Evolutionary conservation across 2,113 vertebrate genomes (phyloP).

Genomic region (Physeter macrocephalus): DNA sequence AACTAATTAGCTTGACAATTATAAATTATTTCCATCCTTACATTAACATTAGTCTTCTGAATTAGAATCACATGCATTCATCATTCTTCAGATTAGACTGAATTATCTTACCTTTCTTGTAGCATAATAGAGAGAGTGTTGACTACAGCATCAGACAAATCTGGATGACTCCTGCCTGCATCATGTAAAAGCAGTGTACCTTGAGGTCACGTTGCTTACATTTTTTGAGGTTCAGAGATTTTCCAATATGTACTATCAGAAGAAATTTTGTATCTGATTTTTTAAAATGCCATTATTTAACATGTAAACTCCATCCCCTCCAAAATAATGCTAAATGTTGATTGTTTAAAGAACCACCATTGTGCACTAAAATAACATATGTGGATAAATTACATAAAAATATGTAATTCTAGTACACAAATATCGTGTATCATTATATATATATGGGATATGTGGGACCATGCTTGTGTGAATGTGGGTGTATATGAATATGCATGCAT

Average conservation of each 20-base stretch:
- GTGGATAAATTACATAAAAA: background rate
- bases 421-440: background rate
- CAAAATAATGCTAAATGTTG: background rate
- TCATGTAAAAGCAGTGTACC: background rate
- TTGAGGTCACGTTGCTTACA: background rate
- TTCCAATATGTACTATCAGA: background rate
- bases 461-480: background rate
- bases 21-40: background rate
- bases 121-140: background rate
- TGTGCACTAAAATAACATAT: background rate
- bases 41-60: background rate
- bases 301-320: background rate
- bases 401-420: background rate
- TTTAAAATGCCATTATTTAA: background rate
- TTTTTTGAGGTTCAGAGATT: background rate
- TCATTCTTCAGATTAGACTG: background rate
- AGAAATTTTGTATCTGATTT: background rate
- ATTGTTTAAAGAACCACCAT: background rate
- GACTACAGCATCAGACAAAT: background rate
- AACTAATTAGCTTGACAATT: background rate
- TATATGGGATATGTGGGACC: background rate
- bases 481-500: background rate
- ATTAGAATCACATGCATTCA: background rate
- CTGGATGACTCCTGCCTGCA: background rate
- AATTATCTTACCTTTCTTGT: background rate